These are phyloP conservation scores for Eudemis profundana DNA, from an alignment of 2,888 invertebrate genomes.

Conservation along the genomic window DNA sequence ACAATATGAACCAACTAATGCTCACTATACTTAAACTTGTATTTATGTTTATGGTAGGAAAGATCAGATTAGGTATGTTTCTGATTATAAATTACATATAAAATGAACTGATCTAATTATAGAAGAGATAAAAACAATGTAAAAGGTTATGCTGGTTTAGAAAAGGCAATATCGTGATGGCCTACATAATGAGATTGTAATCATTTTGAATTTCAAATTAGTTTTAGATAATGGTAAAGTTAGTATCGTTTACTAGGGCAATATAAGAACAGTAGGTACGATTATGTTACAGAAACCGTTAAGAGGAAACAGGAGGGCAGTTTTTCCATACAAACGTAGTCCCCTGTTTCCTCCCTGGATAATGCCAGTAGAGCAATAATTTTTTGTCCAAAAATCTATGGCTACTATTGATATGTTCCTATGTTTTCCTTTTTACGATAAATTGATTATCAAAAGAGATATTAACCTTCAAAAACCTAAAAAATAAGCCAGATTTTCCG, in stretches of 20 bases:
- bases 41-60: slow-evolving; percentile 56
- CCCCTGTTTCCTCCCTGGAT: no score
- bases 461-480: no score
- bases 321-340: no score
- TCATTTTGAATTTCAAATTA: slow-evolving; percentile 39
- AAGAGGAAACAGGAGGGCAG: no score
- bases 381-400: no score
- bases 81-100: slow-evolving; percentile 53
- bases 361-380: no score
- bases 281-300: no score
- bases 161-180: slow-evolving; percentile 41
- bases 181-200: slow-evolving; percentile 31
- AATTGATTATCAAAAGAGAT: no score
- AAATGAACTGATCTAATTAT: slow-evolving; percentile 44
- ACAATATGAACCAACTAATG: slow-evolving; percentile 24
- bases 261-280: background rate
- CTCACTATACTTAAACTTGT: slow-evolving; percentile 38
- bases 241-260: background rate
- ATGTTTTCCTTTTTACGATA: no score
- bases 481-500: no score
- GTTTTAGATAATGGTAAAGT: slow-evolving; percentile 11
- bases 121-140: slow-evolving; percentile 37
- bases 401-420: no score
- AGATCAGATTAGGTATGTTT: slow-evolving; percentile 52
- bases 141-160: slow-evolving; percentile 31